These are phyloP conservation scores for Dipodomys stephensi DNA, from an alignment of 2,113 vertebrate species.

Conservation along the genomic window DNA sequence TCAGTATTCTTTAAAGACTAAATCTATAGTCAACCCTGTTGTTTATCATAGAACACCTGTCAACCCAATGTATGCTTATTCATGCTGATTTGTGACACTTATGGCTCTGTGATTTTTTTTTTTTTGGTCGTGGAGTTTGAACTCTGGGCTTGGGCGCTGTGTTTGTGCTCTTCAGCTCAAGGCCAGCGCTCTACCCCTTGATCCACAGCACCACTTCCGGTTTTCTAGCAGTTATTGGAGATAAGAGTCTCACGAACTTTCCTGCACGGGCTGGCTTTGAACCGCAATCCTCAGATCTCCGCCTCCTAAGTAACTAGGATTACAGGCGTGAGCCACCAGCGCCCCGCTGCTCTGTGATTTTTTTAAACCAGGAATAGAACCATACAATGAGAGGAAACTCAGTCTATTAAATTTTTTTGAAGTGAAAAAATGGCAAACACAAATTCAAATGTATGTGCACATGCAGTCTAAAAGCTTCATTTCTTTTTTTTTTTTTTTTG, in stretches of 20 bases:
- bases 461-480: background rate
- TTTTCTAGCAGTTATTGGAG: too few relatives aligned
- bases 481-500: background rate
- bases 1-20: too few relatives aligned
- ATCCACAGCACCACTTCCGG: too few relatives aligned
- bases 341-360: background rate
- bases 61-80: background rate
- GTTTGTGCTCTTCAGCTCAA: too few relatives aligned
- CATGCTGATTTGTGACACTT: background rate
- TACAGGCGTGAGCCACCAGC: too few relatives aligned
- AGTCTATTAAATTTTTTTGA: background rate
- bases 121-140: too few relatives aligned
- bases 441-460: background rate
- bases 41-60: background rate
- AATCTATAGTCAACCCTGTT: background rate
- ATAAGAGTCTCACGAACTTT: too few relatives aligned
- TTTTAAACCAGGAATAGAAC: background rate
- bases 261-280: too few relatives aligned
- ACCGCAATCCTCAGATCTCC: too few relatives aligned
- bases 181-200: too few relatives aligned
- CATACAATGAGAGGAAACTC: background rate
- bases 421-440: conserved; percentile 3
- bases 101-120: background rate
- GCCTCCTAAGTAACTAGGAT: too few relatives aligned
- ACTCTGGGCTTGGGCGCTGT: too few relatives aligned